A percentile compares a stretch with the other conserved stretches of the same genome.
phyloP scores from a whole-genome alignment of 2,797 vertebrate species.

The Phylloscopus collybita region DNA sequence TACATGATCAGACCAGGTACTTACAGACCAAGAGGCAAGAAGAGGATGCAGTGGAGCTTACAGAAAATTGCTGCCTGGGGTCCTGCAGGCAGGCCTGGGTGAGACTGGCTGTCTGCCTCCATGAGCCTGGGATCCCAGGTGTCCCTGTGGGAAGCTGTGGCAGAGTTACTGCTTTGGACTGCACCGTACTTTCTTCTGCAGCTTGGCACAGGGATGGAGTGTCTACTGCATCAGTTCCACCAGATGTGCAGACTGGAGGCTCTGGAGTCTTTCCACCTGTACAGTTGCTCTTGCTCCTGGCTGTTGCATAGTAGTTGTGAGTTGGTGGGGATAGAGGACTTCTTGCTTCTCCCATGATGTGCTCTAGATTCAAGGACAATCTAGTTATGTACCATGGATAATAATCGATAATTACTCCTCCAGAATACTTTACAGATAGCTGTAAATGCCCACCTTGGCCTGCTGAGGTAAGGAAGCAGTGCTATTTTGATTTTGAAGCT shows the following conservation, averaged over 20 bases:
- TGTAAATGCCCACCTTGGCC: background rate
- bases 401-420: background rate
- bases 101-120: background rate
- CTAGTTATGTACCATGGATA: background rate
- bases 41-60: background rate
- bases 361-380: background rate
- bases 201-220: background rate
- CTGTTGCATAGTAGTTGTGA: background rate
- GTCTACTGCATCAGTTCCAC: background rate
- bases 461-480: constrained; percentile 29
- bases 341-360: background rate
- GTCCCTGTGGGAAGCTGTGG: background rate
- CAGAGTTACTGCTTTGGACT: background rate
- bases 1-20: background rate
- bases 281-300: background rate
- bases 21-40: background rate
- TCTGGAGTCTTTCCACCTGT: background rate
- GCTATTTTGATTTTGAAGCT: background rate
- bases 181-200: background rate
- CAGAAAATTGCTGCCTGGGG: background rate
- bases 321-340: background rate
- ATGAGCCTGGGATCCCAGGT: background rate
- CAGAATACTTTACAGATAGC: constrained; percentile 14
- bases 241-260: background rate
- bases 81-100: background rate